Evolutionary conservation across 2,113 vertebrate genomes (phyloP), one percentile per base, ranked within the genome.

Genomic region (Setophaga petechia): DNA sequence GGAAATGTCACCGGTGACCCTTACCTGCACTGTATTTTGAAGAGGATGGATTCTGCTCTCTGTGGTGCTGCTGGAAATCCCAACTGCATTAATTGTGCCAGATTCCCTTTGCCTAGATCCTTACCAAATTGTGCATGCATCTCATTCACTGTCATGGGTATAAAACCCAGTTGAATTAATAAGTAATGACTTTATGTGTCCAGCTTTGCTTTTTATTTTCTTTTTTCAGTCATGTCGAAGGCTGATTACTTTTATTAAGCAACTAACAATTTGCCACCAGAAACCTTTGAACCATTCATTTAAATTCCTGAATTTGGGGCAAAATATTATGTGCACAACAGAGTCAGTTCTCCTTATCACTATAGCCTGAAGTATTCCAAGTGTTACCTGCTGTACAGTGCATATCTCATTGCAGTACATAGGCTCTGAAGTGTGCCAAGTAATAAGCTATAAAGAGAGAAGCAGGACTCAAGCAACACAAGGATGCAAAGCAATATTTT

Each of bases 401-500:
- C 84, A 76, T 96, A 88, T 97, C 95, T 96, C 91, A 89, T 80
- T 84, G 55, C 58, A 67, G 75, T 84, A 79, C 76, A 59, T 2
- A 8, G 62, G 92, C 89, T 93, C 77, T 94, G 94, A 96, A 96
- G 84, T 96, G 87, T 92, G 77, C 93, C 89, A 96, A 94, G 95
- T 96, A 86, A 90, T 97, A 95, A 94, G 95, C 95, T 92, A 84
- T 93, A 96, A 97, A 95, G 94, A 96, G 86, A 96, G 84, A 95
- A 91, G 93, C 89, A 97, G 96, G 95, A 96, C 95, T 89, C 95
- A 97, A 97, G 76, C 71, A 96, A 91, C 94, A 87, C 47, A 79
- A 92, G 77, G 95, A 97, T 90, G 79, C 94, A 92, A 95, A 96
- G 96, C 96, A 92, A 97, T 98, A 97, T 98, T 98, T 98, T 93